Conservation (phyloP, 2,113 vertebrate genomes). For the Damaliscus lunatus region DNA sequence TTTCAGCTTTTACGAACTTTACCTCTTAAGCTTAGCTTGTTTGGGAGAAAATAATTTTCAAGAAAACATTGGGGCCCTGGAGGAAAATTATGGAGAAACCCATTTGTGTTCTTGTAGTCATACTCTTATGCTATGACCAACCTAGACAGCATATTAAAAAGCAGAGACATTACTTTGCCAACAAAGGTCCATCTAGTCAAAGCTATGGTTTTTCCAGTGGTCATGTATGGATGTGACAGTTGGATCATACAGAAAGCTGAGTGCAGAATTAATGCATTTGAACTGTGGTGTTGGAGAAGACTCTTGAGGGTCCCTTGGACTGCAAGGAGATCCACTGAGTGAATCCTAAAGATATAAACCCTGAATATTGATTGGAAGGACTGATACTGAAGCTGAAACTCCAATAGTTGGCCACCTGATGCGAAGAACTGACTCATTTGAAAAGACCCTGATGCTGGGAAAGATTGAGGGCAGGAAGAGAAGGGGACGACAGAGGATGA, state of each 20-base stretch:
- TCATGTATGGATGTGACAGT: not conserved
- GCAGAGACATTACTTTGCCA: not conserved
- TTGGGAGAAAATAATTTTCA: not conserved
- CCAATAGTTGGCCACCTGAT: not conserved
- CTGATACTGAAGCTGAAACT: not conserved
- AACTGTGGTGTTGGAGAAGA: not conserved
- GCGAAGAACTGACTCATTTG: not conserved
- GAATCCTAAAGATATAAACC: not conserved
- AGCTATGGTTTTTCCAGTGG: not conserved
- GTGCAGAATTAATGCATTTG: not conserved
- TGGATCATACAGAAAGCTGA: not conserved
- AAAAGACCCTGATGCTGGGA: not conserved
- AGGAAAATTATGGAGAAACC: not conserved
- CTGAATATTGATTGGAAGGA: not conserved
- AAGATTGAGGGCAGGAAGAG: not conserved
- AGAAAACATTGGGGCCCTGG: not conserved
- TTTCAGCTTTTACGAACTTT: not conserved
- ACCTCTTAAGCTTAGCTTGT: not conserved
- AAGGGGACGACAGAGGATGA: not conserved
- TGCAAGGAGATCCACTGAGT: not conserved
- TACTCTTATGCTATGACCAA: not conserved
- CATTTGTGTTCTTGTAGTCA: not conserved
- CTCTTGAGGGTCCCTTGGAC: not conserved
- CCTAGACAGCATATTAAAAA: not conserved
- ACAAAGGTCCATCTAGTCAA: not conserved